Evolutionary conservation across 1,140 invertebrate genomes (phyloP), one percentile per base, ranked within the genome.

Genomic region (Pseudoatta argentina): DNA sequence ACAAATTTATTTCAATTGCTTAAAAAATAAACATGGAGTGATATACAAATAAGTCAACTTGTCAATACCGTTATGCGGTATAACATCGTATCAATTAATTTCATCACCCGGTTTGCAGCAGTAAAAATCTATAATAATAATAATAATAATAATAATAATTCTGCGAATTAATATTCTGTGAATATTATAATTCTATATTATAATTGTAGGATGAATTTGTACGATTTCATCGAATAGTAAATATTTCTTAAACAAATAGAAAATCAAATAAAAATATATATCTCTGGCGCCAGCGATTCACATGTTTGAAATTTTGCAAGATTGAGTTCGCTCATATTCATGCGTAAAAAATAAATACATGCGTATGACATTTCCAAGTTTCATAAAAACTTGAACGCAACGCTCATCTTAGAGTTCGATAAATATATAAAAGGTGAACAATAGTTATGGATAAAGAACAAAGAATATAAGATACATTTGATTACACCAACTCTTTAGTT

Each of bases 41-140:
- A 10, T 44, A 44, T 1, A 21, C 0, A 3, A 61, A 7, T 14
- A n/a, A 55, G 51, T 16, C 6, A n/a, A 67, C 55, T 55, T 48
- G 5, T 51, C 14, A 44, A 61, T 77, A 71, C 78, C 77, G 86
- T 88, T 88, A 88, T 8, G 5, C 67, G 39, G 48, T 71, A 21
- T 27, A 30, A 87, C 24, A 39, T 48, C 18, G 21, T 39, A n/a
- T 18, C 34, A 39, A 39, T 39, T 39, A 44, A 16, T 44, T 34
- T 21, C 39, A 72, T 53, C 51, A 64, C 7, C 39, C 39, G 5
- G 18, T 24, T 63, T 66, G 66, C 76, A 78, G 2, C 6, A 59
- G 18, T 72, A 66, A 64, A 30, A 78, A 24, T 44, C 34, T 34
- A 78, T 24, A 18, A 7, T 53, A 78, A 44, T 30, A 30, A 55